Base-by-base conservation (phyloP, 2,113 vertebrate species). In the Thoracochromis brauschi region DNA sequence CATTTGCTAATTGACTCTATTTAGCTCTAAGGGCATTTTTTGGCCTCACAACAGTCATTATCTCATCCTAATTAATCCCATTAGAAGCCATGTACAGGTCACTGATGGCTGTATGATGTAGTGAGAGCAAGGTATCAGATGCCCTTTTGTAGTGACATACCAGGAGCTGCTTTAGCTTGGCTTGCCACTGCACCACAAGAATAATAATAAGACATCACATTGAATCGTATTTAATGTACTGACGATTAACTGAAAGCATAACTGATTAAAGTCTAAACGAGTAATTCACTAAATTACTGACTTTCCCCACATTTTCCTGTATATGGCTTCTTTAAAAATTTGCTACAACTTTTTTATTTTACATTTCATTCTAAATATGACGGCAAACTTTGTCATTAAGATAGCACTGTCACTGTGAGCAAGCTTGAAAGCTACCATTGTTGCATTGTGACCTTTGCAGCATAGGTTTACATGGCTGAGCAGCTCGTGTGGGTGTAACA, bases 31-130 rank as follows among this genome's bases (percentile, higher is more conserved):
- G 90, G 87, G 57, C 85, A 88, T 84, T 80, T 80, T 88, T 84
- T 87, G 71, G 80, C 89, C 88, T n/a, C 87, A 86, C 88, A 87
- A 87, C 87, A 92, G 85, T 90, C 63, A 92, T 94, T 90, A 93
- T 90, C 81, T 86, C 83, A 29, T 85, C 38, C 82, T 91, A 86
- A 93, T 94, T 89, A 94, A 91, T 90, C 83, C 68, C 83, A 88
- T 90, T 88, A 89, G 21, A 84, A 80, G 33, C 14, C 79, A 80
- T 31, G 35, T 85, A 81, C 65, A 87, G 89, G 86, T 93, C 83
- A 91, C 55, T 49, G 63, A 84, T 86, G 40, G 40, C 58, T 65
- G 65, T 57, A 42, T 87, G 80, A 84, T 81, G 87, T 31, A 55
- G 75, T 21, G 55, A 81, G 19, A 82, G 45, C 5, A 14, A 14